phyloP scores from a whole-genome alignment of 1,140 invertebrate genomes.

The Ruditapes philippinarum region DNA sequence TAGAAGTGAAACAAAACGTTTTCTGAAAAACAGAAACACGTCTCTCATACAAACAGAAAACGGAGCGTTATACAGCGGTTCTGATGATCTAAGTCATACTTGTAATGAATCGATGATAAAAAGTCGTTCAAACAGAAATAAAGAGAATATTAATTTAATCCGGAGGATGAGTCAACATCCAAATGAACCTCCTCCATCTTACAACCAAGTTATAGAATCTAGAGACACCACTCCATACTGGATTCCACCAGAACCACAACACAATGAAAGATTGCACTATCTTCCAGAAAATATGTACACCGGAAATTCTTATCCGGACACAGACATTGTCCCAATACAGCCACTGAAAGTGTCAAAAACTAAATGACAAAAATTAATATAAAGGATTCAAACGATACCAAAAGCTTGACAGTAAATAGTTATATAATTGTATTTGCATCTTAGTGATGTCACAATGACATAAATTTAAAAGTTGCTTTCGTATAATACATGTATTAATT shows the following conservation, averaged over 20 bases:
- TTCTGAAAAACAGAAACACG: neutral
- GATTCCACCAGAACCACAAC: neutral
- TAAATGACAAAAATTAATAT: neutral
- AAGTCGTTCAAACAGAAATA: neutral
- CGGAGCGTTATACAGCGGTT: neutral
- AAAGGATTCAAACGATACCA: no score
- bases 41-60: neutral
- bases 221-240: neutral
- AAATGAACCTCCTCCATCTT: neutral
- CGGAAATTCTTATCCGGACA: neutral
- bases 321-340: neutral
- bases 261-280: neutral
- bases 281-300: neutral
- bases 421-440: no score
- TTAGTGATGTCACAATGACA: no score
- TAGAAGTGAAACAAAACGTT: neutral
- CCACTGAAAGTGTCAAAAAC: neutral
- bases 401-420: no score
- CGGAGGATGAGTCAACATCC: neutral
- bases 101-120: neutral
- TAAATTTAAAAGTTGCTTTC: no score
- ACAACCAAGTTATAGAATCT: neutral
- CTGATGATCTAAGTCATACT: neutral
- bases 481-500: no score
- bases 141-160: neutral